Evolutionary conservation across 1,140 invertebrate genomes (phyloP).

Genomic region (Aporrectodea caliginosa): DNA sequence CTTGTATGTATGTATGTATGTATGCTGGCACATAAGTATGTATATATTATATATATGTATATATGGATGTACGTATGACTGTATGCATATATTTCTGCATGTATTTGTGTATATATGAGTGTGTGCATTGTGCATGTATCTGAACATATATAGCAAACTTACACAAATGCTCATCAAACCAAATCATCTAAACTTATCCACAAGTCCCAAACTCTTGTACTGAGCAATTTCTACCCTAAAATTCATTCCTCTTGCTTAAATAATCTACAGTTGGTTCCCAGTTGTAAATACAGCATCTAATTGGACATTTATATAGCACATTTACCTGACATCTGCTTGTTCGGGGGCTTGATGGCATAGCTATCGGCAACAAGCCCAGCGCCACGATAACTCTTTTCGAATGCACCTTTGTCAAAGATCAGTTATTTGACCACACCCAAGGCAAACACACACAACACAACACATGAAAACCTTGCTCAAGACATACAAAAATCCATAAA

Average conservation of each 20-base stretch:
- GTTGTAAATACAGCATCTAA: no score
- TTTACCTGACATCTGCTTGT: background rate
- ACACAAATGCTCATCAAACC: background rate
- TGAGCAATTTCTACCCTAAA: no score
- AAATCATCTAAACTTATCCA: background rate
- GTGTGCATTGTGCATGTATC: no score
- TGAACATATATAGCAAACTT: no score
- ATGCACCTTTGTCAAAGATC: background rate
- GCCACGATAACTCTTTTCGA: background rate
- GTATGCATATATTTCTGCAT: no score
- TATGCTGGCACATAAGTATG: no score
- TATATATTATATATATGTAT: no score
- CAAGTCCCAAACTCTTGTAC: background rate
- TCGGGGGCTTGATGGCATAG: background rate
- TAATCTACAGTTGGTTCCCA: background rate
- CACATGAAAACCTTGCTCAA: background rate
- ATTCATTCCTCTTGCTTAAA: background rate
- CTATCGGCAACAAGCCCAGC: background rate
- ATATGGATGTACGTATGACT: no score
- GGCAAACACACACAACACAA: background rate
- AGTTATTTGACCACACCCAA: background rate
- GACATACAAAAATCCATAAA: background rate
- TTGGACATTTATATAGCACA: no score
- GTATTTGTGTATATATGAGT: no score
- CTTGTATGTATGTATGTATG: no score